phyloP scores from a whole-genome alignment of 53 echinoderm and acorn worm species.

The Echinarachnius parma region DNA sequence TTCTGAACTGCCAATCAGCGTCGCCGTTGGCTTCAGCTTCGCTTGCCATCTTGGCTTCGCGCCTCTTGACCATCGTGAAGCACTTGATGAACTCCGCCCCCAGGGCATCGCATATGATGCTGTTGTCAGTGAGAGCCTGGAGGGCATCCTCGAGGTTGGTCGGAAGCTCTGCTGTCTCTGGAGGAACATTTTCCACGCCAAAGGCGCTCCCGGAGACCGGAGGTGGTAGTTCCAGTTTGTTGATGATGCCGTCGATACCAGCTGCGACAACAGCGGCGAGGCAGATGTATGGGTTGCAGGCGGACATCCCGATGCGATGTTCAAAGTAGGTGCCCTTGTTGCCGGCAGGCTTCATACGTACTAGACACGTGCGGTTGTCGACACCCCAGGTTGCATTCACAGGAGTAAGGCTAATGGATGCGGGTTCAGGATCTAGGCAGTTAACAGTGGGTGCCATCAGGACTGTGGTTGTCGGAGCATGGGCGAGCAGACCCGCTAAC shows the following conservation, averaged over 20 bases:
- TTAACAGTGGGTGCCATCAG: conserved; percentile 24
- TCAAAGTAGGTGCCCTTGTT: conserved; percentile 34
- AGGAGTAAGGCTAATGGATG: too few relatives aligned
- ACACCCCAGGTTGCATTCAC: conserved; percentile 21
- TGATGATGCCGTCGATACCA: too few relatives aligned
- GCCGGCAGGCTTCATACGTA: conserved; percentile 8
- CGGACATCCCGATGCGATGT: conserved; percentile 14
- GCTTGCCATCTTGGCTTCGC: too few relatives aligned
- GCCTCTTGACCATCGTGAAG: too few relatives aligned
- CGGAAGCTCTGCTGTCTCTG: background rate
- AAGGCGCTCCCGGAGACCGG: background rate
- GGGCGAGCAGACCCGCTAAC: conserved; percentile 19
- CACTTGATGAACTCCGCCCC: too few relatives aligned
- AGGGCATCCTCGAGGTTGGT: conserved; percentile 4
- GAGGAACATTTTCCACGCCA: background rate
- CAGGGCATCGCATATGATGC: too few relatives aligned
- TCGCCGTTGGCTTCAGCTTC: too few relatives aligned
- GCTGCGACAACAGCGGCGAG: conserved; percentile 11
- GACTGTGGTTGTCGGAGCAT: conserved; percentile 9
- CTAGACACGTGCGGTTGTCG: conserved; percentile 12
- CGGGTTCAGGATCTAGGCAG: conserved; percentile 3
- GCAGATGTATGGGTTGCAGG: conserved; percentile 13
- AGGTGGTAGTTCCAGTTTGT: background rate
- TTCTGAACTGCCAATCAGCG: too few relatives aligned
- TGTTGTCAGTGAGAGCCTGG: too few relatives aligned